Percentiles rank a stretch among this genome's conserved stretches.
Conservation (phyloP, 2,113 vertebrate genomes). For the Chlorodrepanis virens region DNA sequence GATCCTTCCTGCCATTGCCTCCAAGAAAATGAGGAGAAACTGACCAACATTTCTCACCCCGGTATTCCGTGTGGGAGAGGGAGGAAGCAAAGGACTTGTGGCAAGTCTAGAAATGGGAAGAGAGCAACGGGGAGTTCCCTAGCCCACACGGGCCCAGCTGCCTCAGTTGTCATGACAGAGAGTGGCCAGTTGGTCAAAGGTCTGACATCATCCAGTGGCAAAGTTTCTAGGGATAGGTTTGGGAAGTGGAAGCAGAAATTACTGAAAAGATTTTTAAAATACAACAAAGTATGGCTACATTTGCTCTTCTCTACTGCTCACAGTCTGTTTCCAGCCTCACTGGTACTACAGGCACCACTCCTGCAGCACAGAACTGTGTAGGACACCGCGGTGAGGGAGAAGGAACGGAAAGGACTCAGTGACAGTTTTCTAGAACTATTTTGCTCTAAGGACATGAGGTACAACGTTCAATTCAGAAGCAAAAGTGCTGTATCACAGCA, state of each 20-base stretch:
- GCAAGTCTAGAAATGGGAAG: conserved; percentile 67
- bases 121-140: conserved; percentile 71
- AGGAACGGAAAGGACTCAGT: conserved; percentile 21
- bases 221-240: conserved; percentile 64
- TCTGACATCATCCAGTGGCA: conserved; percentile 71
- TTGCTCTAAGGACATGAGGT: conserved; percentile 45
- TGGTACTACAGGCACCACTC: not conserved
- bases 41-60: conserved; percentile 77
- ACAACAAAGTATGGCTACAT: conserved; percentile 24
- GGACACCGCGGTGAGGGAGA: not conserved
- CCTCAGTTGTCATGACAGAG: conserved; percentile 73
- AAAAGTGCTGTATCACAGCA: conserved; percentile 6
- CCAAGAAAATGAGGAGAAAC: conserved; percentile 23
- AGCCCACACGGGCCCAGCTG: conserved; percentile 60
- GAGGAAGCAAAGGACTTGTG: conserved; percentile 56
- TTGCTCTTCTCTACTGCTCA: conserved; percentile 43
- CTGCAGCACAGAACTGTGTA: not conserved
- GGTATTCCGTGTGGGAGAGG: conserved; percentile 60
- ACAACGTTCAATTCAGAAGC: conserved; percentile 30
- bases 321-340: conserved; percentile 25
- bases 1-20: conserved; percentile 3
- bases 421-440: conserved; percentile 15
- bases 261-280: conserved; percentile 41
- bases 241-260: conserved; percentile 67
- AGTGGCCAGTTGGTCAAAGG: conserved; percentile 76